Evolutionary conservation across 2,888 invertebrate species (phyloP).

Genomic region (Tolmerus cingulatus): DNA sequence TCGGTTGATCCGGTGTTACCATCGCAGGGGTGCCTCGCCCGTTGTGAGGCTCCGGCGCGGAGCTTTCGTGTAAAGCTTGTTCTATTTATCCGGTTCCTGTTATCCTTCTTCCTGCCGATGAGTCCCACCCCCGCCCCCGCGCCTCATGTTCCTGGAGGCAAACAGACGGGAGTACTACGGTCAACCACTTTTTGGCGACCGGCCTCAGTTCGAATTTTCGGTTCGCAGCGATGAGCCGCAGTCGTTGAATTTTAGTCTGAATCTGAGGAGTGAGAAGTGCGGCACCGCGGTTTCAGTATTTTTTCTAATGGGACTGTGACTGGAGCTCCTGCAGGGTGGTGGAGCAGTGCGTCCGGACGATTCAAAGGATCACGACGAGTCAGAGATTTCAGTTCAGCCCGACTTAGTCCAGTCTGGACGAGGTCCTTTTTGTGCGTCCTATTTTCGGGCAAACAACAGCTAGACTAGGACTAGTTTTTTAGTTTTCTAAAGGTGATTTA

Average conservation of each 20-base stretch:
- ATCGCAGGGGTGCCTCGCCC: neutral
- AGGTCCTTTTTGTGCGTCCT: neutral
- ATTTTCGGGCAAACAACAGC: neutral
- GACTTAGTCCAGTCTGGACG: neutral
- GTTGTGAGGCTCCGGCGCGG: neutral
- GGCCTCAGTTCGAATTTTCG: constrained; percentile 12
- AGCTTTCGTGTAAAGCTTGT: neutral
- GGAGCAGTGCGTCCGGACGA: neutral
- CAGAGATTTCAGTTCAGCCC: neutral
- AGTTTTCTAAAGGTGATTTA: neutral
- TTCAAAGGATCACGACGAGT: neutral
- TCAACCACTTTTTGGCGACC: neutral
- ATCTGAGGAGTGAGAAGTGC: neutral
- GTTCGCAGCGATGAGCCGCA: neutral
- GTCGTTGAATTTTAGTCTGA: neutral
- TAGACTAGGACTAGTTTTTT: neutral
- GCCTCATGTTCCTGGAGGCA: neutral
- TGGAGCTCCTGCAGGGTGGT: neutral
- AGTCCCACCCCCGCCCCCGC: neutral
- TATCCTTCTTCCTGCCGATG: neutral
- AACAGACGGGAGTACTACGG: constrained; percentile 10
- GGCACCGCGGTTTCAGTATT: neutral
- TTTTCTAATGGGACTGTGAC: neutral
- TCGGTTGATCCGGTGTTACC: constrained; percentile 4
- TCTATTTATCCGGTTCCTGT: constrained; percentile 5